A percentile compares a stretch with the other conserved stretches of the same genome.
Evolutionary conservation across 1,140 invertebrate genomes (phyloP).

Genomic region (Trichoplusia ni): DNA sequence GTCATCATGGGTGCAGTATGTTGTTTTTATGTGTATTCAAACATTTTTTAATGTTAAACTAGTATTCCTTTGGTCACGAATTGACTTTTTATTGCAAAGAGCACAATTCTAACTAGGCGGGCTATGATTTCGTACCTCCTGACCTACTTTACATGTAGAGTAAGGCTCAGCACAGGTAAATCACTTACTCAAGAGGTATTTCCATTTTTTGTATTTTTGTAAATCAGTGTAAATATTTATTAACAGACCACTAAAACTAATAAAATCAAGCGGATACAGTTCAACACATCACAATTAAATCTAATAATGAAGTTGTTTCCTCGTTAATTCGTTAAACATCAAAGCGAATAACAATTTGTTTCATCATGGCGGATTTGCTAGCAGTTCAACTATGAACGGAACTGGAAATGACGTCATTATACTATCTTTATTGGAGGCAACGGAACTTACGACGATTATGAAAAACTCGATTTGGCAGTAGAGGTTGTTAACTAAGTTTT

Average conservation of each 20-base stretch:
- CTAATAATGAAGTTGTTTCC: conserved; percentile 8
- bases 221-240: too few relatives aligned
- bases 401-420: conserved; percentile 28
- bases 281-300: conserved; percentile 13
- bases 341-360: conserved; percentile 13
- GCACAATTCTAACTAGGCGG: too few relatives aligned
- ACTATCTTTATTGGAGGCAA: conserved; percentile 14
- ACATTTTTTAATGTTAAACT: too few relatives aligned
- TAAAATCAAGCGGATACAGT: conserved; percentile 5
- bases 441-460: conserved; percentile 16
- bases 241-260: not conserved
- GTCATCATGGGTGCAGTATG: conserved; percentile 8
- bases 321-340: conserved; percentile 16
- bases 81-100: too few relatives aligned
- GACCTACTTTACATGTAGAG: too few relatives aligned
- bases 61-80: too few relatives aligned
- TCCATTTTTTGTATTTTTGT: too few relatives aligned
- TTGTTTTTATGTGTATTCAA: too few relatives aligned
- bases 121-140: too few relatives aligned
- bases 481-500: not conserved
- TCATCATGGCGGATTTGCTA: conserved; percentile 19
- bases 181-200: too few relatives aligned
- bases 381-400: conserved; percentile 9
- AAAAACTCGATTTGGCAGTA: conserved; percentile 3
- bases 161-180: too few relatives aligned